These are phyloP conservation scores for Alosa sapidissima DNA, from an alignment of 2,797 vertebrate species.

Conservation along the genomic window DNA sequence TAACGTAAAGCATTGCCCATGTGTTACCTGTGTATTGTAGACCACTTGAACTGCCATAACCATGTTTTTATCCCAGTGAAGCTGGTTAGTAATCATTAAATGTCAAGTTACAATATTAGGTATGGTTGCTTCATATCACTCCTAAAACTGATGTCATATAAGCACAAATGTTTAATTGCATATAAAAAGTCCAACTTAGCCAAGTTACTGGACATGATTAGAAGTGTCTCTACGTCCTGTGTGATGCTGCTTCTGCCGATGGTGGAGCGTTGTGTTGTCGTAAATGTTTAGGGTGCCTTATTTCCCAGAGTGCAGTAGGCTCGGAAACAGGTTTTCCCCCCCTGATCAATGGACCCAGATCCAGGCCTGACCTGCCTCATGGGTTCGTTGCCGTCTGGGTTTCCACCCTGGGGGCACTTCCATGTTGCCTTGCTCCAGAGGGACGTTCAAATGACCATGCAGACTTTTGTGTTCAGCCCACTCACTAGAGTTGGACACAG, in stretches of 20 bases:
- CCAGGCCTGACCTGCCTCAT: neutral
- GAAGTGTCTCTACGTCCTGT: neutral
- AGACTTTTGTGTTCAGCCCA: neutral
- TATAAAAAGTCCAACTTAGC: neutral
- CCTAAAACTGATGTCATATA: neutral
- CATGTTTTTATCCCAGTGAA: neutral
- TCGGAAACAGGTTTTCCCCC: neutral
- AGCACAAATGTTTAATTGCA: slow-evolving; percentile 6
- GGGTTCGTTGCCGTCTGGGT: neutral
- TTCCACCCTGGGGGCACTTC: slow-evolving; percentile 46
- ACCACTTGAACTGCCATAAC: slow-evolving; percentile 29
- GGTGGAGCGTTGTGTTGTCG: neutral
- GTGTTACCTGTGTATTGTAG: neutral
- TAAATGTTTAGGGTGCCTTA: slow-evolving; percentile 69
- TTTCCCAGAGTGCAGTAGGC: slow-evolving; percentile 36
- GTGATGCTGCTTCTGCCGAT: neutral
- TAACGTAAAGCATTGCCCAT: neutral
- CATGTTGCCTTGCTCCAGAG: slow-evolving; percentile 67
- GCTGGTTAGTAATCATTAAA: neutral
- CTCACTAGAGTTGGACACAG: neutral
- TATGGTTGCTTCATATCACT: slow-evolving; percentile 14
- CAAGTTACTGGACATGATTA: neutral
- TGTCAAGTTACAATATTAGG: neutral
- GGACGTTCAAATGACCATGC: slow-evolving; percentile 5
- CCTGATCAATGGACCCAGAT: neutral